phyloP scores from a whole-genome alignment of 2,113 vertebrate genomes.

The Bos indicus region DNA sequence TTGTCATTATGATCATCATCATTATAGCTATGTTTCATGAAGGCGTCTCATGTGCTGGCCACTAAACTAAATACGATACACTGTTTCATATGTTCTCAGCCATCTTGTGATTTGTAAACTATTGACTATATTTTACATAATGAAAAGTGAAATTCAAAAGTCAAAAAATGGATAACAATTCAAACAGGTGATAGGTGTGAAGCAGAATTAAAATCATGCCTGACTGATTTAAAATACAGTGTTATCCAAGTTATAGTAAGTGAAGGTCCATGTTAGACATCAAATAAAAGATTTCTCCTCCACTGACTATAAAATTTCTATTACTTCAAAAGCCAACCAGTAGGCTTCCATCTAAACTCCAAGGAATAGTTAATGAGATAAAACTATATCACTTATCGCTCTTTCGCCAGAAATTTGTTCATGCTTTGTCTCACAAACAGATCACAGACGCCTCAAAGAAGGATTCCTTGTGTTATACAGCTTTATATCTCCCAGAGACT shows the following conservation, averaged over 20 bases:
- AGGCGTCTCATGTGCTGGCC: background rate
- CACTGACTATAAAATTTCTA: background rate
- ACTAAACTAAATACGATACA: background rate
- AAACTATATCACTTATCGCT: background rate
- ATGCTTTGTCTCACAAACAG: background rate
- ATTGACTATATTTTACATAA: background rate
- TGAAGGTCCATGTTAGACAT: background rate
- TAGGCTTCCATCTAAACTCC: background rate
- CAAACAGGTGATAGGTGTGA: background rate
- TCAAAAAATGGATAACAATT: background rate
- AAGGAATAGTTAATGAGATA: background rate
- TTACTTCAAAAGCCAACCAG: background rate
- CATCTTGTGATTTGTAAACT: background rate
- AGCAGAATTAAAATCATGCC: background rate
- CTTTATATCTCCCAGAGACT: background rate
- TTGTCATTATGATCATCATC: background rate
- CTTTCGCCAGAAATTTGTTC: background rate
- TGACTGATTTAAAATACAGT: background rate
- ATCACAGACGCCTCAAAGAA: background rate
- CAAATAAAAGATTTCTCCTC: background rate
- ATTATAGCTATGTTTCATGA: background rate
- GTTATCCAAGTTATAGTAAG: background rate
- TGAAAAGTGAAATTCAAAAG: background rate
- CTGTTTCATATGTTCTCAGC: background rate
- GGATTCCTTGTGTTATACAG: background rate